These are phyloP conservation scores for Drosophila longiperda DNA, from an alignment of 2,888 invertebrate genomes.

Conservation along the genomic window DNA sequence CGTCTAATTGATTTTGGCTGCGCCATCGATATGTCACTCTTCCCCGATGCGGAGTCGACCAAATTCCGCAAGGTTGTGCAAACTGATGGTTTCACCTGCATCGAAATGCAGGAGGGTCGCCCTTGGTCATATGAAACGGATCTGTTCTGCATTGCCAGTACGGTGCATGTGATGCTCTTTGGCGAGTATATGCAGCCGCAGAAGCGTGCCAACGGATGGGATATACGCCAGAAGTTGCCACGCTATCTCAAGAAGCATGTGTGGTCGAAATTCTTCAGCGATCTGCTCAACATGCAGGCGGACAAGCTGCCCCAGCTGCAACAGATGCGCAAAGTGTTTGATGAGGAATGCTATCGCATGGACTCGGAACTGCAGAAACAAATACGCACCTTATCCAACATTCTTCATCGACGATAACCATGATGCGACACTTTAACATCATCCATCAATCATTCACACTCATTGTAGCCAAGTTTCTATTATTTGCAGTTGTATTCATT, in stretches of 20 bases:
- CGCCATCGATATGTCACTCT: constrained; percentile 96
- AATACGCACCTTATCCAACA: constrained; percentile 84
- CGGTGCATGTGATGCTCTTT: constrained; percentile 94
- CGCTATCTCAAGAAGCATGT: constrained; percentile 91
- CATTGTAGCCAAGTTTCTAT: constrained; percentile 8
- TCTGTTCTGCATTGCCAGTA: constrained; percentile 95
- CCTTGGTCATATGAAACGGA: constrained; percentile 99
- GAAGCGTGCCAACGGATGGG: constrained; percentile 88
- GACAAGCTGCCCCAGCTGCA: constrained; percentile 90
- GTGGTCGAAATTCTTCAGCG: constrained; percentile 93
- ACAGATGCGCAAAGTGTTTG: constrained; percentile 82
- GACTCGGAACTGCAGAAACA: constrained; percentile 85
- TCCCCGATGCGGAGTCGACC: constrained; percentile 89
- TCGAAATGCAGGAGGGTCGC: constrained; percentile 95
- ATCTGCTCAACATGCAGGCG: constrained; percentile 92
- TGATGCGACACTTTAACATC: background rate
- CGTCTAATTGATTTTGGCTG: constrained; percentile 98
- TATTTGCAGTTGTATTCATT: constrained; percentile 4
- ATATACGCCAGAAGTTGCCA: constrained; percentile 89
- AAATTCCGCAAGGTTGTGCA: constrained; percentile 91
- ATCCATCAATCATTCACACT: constrained; percentile 9
- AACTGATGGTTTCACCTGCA: constrained; percentile 93
- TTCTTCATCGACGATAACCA: constrained; percentile 84
- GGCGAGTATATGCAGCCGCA: constrained; percentile 95
- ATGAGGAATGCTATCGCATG: constrained; percentile 84